These are phyloP conservation scores for Pseudoatta argentina DNA, from an alignment of 1,140 invertebrate species.

Conservation along the genomic window DNA sequence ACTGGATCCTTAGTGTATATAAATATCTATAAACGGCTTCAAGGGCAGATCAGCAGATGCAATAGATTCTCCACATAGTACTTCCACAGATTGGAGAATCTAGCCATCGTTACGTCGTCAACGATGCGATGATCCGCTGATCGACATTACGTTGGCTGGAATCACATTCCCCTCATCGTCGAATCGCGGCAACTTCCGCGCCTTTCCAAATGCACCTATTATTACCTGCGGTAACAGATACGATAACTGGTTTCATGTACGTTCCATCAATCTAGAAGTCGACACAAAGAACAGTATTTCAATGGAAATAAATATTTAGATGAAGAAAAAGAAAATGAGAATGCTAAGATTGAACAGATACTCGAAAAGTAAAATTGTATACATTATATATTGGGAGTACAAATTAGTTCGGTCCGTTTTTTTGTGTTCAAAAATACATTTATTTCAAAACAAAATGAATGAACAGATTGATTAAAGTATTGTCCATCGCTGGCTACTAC, in stretches of 20 bases:
- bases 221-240: slow-evolving; percentile 95
- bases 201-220: slow-evolving; percentile 97
- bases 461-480: too few relatives aligned
- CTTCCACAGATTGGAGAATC: slow-evolving; percentile 97
- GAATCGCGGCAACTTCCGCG: slow-evolving; percentile 95
- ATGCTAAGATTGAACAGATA: too few relatives aligned
- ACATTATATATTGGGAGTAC: too few relatives aligned
- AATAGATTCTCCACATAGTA: slow-evolving; percentile 96
- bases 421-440: too few relatives aligned
- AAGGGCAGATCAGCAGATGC: slow-evolving; percentile 47
- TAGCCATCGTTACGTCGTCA: slow-evolving; percentile 98
- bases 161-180: slow-evolving; percentile 90
- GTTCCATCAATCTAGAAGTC: slow-evolving; percentile 95
- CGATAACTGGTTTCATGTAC: slow-evolving; percentile 96
- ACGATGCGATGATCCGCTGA: slow-evolving; percentile 99
- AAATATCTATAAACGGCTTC: neutral
- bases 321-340: neutral
- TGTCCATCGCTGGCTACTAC: too few relatives aligned
- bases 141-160: slow-evolving; percentile 92
- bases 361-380: too few relatives aligned
- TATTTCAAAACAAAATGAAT: too few relatives aligned
- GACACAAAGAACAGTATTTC: neutral
- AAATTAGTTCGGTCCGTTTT: too few relatives aligned
- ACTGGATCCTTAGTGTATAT: neutral
- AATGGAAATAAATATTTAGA: neutral